Base-by-base conservation (phyloP, 2,888 invertebrate species). In the Lepidochrysops patricia region DNA sequence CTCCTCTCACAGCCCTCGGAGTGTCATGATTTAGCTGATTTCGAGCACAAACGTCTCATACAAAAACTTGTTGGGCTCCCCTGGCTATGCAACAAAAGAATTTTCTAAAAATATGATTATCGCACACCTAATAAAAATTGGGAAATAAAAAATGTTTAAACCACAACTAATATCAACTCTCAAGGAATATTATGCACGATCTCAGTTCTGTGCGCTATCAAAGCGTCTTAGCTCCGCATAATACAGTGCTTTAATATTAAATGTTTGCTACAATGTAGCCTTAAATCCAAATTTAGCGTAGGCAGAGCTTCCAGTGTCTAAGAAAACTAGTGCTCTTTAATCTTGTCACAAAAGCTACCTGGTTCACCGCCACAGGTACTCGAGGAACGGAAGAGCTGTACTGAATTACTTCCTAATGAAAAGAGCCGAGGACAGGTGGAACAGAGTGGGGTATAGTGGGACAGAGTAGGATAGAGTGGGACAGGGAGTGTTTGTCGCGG, bases 371-470 rank as follows among this genome's bases (percentile, higher is more conserved):
- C 74, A 80, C 77, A 78, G 86, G 85, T 74, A 81, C 86, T 78
- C 85, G 75, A 87, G 84, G 85, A 86, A 89, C 86, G 88, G 84
- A 84, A 84, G 85, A 80, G 82, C 80, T 82, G 80, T 76, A 81
- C 86, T 79, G 84, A 86, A 88, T 88, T 88, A 88, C 86, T 89
- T 87, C 86, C 87, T 88, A 89, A 88, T 88, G 88, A 89, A 89
- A 87, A 87, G 87, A 86, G 83, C 78, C 73, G 77, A 79, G 77
- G 79, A 84, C 43, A 43, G 43, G 85, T 82, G 80, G 79, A 77
- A 74, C 76, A 73, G 78, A 80, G 82, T 76, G 75, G 76, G 72
- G 43, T 76, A 73, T 77, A 80, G 82, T 76, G 74, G 76, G 72
- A 72, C 71, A 67, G 72, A 43, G 86, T 82, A 80, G 80, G 77